A percentile compares a stretch with the other conserved stretches of the same genome.
Evolutionary conservation across 2,888 invertebrate genomes (phyloP).

Genomic region (Drosophila picticornis): DNA sequence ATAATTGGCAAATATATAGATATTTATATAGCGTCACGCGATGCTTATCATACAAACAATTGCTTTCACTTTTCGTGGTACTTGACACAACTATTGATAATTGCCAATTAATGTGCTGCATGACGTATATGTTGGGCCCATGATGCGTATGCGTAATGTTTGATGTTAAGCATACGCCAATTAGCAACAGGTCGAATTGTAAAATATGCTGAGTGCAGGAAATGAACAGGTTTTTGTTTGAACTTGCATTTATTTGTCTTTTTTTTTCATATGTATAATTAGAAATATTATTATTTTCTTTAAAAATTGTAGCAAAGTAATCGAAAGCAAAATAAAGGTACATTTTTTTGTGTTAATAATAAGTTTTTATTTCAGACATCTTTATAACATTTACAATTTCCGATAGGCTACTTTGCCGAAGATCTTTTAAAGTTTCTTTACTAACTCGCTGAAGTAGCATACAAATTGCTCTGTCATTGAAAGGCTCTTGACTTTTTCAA

Average conservation of each 20-base stretch:
- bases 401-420: background rate
- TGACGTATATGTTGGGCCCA: slow-evolving; percentile 34
- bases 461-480: background rate
- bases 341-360: background rate
- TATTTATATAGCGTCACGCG: slow-evolving; percentile 33
- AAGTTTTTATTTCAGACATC: background rate
- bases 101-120: slow-evolving; percentile 32
- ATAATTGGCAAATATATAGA: slow-evolving; percentile 7
- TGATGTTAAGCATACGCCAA: slow-evolving; percentile 35
- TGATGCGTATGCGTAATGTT: slow-evolving; percentile 51
- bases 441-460: background rate
- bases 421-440: background rate
- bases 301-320: background rate
- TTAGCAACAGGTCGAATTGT: slow-evolving; percentile 7
- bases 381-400: background rate
- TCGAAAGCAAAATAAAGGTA: background rate
- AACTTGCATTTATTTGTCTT: background rate
- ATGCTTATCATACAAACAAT: slow-evolving; percentile 38
- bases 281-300: background rate
- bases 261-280: background rate
- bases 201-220: background rate
- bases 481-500: slow-evolving; percentile 3
- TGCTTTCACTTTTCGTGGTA: slow-evolving; percentile 36
- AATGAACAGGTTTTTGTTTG: background rate
- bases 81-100: slow-evolving; percentile 31